These are phyloP conservation scores for Pygoscelis adeliae DNA, from an alignment of 2,113 vertebrate genomes.

Conservation along the genomic window DNA sequence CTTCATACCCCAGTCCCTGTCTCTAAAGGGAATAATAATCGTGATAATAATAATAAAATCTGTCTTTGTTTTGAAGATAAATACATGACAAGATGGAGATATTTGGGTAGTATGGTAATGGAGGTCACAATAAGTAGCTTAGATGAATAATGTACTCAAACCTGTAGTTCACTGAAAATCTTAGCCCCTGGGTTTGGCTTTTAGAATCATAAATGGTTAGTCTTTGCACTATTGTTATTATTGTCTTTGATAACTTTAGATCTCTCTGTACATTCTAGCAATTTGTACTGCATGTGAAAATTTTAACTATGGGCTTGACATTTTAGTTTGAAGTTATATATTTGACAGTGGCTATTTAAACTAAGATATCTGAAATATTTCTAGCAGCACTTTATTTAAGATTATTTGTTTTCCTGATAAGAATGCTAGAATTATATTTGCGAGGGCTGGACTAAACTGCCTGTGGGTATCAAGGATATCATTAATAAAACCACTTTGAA, in stretches of 20 bases:
- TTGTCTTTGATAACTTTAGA: background rate
- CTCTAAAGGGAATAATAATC: background rate
- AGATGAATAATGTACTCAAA: background rate
- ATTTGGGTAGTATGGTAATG: background rate
- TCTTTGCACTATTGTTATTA: background rate
- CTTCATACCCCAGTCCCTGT: rapidly evolving
- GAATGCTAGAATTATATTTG: background rate
- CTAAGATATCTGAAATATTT: background rate
- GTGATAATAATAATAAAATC: background rate
- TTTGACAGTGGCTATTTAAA: background rate
- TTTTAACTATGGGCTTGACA: background rate
- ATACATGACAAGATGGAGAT: background rate
- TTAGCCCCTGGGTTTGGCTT: background rate
- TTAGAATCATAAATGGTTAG: background rate
- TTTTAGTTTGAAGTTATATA: background rate
- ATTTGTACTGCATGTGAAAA: background rate
- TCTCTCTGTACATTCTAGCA: background rate
- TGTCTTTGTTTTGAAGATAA: background rate
- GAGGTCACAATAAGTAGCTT: background rate
- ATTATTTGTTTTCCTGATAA: background rate
- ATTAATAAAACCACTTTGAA: background rate
- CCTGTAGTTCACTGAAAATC: background rate
- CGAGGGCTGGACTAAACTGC: background rate
- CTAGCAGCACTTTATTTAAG: background rate
- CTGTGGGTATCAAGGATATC: background rate